phyloP scores from a whole-genome alignment of 2,888 invertebrate species.

The Carcina quercana region DNA sequence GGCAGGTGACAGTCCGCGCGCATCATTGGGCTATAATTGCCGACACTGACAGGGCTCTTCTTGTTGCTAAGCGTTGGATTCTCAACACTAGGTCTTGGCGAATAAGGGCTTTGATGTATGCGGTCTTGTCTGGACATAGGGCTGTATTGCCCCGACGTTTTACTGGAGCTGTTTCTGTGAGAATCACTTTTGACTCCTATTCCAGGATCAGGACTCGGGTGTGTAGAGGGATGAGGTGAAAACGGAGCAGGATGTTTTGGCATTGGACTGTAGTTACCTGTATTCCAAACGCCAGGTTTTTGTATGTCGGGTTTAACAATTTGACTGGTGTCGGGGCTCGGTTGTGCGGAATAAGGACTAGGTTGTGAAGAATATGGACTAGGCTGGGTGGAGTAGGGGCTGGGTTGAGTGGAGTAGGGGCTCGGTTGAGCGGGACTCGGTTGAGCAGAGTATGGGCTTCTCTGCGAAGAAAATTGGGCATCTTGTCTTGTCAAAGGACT shows the following conservation, averaged over 20 bases:
- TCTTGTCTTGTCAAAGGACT: constrained; percentile 67
- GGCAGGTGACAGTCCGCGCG: constrained; percentile 56
- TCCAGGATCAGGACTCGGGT: constrained; percentile 60
- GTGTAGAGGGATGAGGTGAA: constrained; percentile 61
- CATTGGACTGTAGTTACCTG: constrained; percentile 64
- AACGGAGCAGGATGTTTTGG: constrained; percentile 63
- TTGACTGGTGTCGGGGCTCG: constrained; percentile 66
- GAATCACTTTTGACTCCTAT: constrained; percentile 46
- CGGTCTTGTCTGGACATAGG: constrained; percentile 64
- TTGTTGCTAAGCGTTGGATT: constrained; percentile 43
- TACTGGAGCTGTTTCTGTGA: constrained; percentile 41
- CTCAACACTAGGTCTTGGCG: constrained; percentile 59
- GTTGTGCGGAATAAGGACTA: constrained; percentile 64
- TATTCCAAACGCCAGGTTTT: constrained; percentile 58
- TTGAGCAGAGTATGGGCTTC: constrained; percentile 65
- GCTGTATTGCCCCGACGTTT: constrained; percentile 61
- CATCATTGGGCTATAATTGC: constrained; percentile 60
- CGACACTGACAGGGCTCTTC: constrained; percentile 52
- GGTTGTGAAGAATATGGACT: constrained; percentile 67
- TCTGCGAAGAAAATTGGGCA: constrained; percentile 56
- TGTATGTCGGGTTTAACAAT: constrained; percentile 57
- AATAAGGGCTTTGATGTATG: constrained; percentile 56
- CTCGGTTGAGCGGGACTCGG: constrained; percentile 65
- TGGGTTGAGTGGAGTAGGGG: constrained; percentile 62
- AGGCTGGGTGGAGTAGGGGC: constrained; percentile 61